Evolutionary conservation across 2,797 vertebrate genomes (phyloP), one percentile per base, ranked within the genome.

Genomic region (Atherinosoma microstoma): DNA sequence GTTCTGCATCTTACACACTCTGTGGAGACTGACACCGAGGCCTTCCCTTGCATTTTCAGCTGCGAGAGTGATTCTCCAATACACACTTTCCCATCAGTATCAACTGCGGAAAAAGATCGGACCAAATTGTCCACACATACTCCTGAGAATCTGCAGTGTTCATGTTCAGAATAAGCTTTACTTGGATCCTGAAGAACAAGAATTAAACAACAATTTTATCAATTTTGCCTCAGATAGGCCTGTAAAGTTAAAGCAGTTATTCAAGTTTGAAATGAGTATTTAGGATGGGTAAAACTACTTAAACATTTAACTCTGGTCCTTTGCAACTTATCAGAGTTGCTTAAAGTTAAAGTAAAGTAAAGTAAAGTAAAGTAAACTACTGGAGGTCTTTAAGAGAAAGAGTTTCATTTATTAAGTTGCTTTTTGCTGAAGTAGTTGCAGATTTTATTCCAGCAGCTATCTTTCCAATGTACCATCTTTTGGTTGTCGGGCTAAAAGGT

Each of bases 121-220:
- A 38, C 2, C 10, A 13, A 38, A 13, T 38, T 38, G 11, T 38
- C 36, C 36, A 38, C 11, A 38, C 2, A 3, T 32, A 32, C 32
- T 32, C 4, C 32, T 32, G 32, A 32, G 6, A 4, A 32, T 32
- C 32, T 32, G 32, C 32, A 32, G 32, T 32, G 36, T 38, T 38
- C 32, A 32, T 38, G 34, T 32, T 34, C 7, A 34, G 32, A 34
- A 34, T 36, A 36, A 10, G 35, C 9, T 36, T 59, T 0, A 0
- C 20, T 40, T 66, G 4, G 35, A 82, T 40, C 6, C 38, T 1
- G 13, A 63, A 65, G 45, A 61, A 62, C 29, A 78, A 54, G 58
- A 56, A 72, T 64, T 35, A 36, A 36, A 36, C 35, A 36, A 36
- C 35, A 12, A 76, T 67, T 61, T 76, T 15, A 0, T 40, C 15